Base-by-base conservation (phyloP, 2,797 vertebrate genomes). In the Euthynnus affinis region DNA sequence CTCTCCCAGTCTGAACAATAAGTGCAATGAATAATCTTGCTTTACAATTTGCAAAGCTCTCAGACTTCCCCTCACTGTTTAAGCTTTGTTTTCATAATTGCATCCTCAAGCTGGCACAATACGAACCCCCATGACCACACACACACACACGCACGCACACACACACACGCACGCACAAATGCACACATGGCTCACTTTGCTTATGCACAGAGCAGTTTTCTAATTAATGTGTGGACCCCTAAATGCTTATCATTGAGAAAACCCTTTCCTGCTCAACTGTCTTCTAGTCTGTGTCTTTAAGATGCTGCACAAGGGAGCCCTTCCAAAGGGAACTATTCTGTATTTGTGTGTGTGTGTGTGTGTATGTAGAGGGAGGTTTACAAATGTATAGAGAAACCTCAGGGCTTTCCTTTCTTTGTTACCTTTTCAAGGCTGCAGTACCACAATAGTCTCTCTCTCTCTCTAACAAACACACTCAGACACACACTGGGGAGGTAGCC, bases 11-110 rank as follows among this genome's bases (percentile, higher is more conserved):
- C 69, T 77, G 63, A 79, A 87, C 89, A 91, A 83, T 85, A 81
- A 86, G 67, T 46, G 34, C 52, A 48, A 37, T 76, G 65, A 87
- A 84, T 91, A 90, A 90, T 89, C 78, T 82, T 68, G 73, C 84
- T 64, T 87, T 77, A 84, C 69, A 88, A 80, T 88, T 88, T 82
- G 74, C 63, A 74, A 82, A 81, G 78, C 69, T 52, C 76, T 76
- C 74, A 79, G 78, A 81, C 76, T 78, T 82, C 66, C 82, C 76
- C 51, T 63, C 62, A 8, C 83, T 81, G 76, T 89, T 86, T 78
- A 73, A 83, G 86, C 89, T 89, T 93, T 91, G 88, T 93, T 92
- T 89, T 83, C 73, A 83, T 94, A 91, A 93, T 92, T 92, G 80
- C 85, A 83, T 88, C 86, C 87, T 90, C 81, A 90, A 80, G 76